phyloP scores from a whole-genome alignment of 2,888 invertebrate species.

The Oscheius myriophilus region DNA sequence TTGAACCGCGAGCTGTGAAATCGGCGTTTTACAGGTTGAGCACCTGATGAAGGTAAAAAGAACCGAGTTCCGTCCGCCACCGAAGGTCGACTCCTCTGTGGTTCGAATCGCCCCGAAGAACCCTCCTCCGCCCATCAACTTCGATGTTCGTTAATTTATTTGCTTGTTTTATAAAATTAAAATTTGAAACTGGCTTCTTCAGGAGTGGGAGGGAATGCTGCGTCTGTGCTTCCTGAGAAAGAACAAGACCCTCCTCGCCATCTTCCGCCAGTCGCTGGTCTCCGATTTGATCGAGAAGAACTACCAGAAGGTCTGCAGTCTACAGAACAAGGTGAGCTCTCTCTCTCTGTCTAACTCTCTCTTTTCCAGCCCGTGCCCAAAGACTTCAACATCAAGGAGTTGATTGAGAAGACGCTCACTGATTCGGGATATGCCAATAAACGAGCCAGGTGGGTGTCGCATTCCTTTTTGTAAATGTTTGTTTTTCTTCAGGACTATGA shows the following conservation, averaged over 20 bases:
- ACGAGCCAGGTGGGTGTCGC: constrained; percentile 78
- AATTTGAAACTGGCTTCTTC: constrained; percentile 67
- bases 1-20: background rate
- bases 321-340: constrained; percentile 80
- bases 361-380: constrained; percentile 79
- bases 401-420: constrained; percentile 81
- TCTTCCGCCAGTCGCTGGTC: constrained; percentile 80
- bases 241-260: constrained; percentile 91
- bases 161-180: too few species aligned
- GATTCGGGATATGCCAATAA: constrained; percentile 79
- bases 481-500: constrained; percentile 80
- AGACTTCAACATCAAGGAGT: constrained; percentile 84
- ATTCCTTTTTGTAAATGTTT: background rate
- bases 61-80: constrained; percentile 97
- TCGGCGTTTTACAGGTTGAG: constrained; percentile 76
- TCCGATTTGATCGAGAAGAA: constrained; percentile 87
- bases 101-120: constrained; percentile 95
- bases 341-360: constrained; percentile 51
- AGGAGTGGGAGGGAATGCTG: constrained; percentile 97
- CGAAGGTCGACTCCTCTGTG: constrained; percentile 96
- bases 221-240: constrained; percentile 93
- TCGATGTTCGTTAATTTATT: constrained; percentile 43
- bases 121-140: constrained; percentile 81
- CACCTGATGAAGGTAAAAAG: constrained; percentile 83
- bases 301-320: constrained; percentile 86